Evolutionary conservation across 2,888 invertebrate species (phyloP).

Genomic region (Corythucha ciliata): DNA sequence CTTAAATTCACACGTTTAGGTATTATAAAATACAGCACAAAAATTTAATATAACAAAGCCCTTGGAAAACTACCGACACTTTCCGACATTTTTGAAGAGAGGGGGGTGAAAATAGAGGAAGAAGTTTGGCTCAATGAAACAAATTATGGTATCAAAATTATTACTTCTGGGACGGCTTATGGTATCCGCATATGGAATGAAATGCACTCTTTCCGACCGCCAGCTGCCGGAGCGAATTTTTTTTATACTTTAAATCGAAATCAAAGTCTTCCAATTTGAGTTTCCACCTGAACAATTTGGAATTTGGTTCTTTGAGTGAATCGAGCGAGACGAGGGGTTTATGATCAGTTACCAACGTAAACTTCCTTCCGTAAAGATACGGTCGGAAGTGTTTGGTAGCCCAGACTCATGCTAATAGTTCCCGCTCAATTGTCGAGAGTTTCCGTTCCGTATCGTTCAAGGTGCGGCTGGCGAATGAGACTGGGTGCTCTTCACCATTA

Average conservation of each 20-base stretch:
- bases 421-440: background rate
- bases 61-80: too few species aligned
- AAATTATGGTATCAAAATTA: too few species aligned
- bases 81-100: too few species aligned
- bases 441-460: conserved; percentile 33
- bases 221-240: too few species aligned
- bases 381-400: conserved; percentile 3
- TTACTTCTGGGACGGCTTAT: too few species aligned
- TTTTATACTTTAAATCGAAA: conserved; percentile 38
- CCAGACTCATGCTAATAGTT: conserved; percentile 10
- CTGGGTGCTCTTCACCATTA: conserved; percentile 31
- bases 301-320: conserved; percentile 13
- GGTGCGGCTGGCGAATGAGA: conserved; percentile 40
- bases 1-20: too few species aligned
- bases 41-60: too few species aligned
- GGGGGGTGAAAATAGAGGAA: too few species aligned
- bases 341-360: conserved; percentile 1
- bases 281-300: conserved; percentile 11
- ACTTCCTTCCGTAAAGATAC: background rate
- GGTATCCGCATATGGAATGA: too few species aligned
- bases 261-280: conserved; percentile 22
- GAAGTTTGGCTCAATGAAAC: too few species aligned
- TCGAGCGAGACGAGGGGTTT: conserved; percentile 12
- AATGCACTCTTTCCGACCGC: too few species aligned
- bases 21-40: too few species aligned